These are phyloP conservation scores for Steinernema khuongi DNA, from an alignment of 1,140 invertebrate genomes.

Conservation along the genomic window DNA sequence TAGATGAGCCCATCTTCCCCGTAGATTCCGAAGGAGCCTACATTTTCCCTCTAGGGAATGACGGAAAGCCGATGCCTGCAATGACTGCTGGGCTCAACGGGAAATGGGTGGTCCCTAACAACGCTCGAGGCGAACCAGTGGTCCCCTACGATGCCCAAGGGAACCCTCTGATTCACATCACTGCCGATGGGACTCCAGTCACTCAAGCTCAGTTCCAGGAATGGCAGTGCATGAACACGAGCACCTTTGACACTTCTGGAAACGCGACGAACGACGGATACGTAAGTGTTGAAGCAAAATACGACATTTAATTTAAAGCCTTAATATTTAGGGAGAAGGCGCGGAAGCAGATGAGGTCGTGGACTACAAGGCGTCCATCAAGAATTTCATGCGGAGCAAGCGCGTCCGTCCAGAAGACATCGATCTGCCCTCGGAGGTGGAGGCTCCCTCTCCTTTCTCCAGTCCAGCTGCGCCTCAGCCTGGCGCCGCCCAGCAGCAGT, in stretches of 20 bases:
- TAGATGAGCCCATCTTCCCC: constrained; percentile 37
- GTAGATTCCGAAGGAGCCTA: constrained; percentile 28
- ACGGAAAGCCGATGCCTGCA: constrained; percentile 39
- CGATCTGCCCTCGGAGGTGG: constrained; percentile 26
- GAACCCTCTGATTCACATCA: constrained; percentile 43
- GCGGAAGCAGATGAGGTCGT: not conserved
- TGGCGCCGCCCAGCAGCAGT: not conserved
- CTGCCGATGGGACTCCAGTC: constrained; percentile 40
- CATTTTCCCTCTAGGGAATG: constrained; percentile 40
- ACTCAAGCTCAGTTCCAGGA: constrained; percentile 34
- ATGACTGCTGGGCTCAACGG: constrained; percentile 31
- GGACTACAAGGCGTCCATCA: constrained; percentile 22
- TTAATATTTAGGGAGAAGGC: not conserved
- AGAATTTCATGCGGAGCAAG: constrained; percentile 39
- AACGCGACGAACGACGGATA: not conserved
- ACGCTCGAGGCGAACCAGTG: constrained; percentile 36
- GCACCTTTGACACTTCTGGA: not conserved
- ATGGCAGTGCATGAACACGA: constrained; percentile 31
- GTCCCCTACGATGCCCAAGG: constrained; percentile 41
- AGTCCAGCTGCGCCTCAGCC: constrained; percentile 10
- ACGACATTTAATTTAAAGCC: not conserved
- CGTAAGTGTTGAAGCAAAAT: not conserved
- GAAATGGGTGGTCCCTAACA: constrained; percentile 35
- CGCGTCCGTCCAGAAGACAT: constrained; percentile 44
- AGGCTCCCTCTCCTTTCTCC: not conserved